Evolutionary conservation across 2,888 invertebrate genomes (phyloP).

Genomic region (Macropis europaea): DNA sequence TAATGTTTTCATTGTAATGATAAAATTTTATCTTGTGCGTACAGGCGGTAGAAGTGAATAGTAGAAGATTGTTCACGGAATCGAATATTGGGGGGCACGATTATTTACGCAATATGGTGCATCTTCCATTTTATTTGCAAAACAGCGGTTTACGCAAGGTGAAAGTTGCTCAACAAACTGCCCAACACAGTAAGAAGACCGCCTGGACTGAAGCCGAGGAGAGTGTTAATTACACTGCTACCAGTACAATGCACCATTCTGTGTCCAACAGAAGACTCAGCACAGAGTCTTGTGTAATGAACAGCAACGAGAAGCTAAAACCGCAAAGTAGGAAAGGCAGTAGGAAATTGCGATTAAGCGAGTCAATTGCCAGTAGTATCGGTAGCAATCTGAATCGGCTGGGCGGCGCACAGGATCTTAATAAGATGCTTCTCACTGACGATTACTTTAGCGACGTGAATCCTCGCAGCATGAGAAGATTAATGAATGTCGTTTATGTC

Average conservation of each 20-base stretch:
- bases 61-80: constrained; percentile 92
- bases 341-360: constrained; percentile 89
- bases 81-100: constrained; percentile 97
- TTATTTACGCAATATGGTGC: constrained; percentile 97
- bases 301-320: constrained; percentile 91
- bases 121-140: constrained; percentile 98
- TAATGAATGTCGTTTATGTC: constrained; percentile 98
- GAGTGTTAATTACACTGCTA: constrained; percentile 77
- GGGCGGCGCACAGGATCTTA: constrained; percentile 87
- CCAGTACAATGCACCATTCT: constrained; percentile 81
- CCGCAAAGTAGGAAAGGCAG: constrained; percentile 82
- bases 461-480: constrained; percentile 96
- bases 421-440: constrained; percentile 95
- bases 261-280: constrained; percentile 89
- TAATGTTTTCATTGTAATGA: background rate
- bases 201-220: constrained; percentile 82
- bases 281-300: constrained; percentile 90
- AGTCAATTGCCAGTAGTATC: constrained; percentile 94
- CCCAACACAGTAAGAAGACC: constrained; percentile 79
- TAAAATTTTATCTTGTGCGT: constrained; percentile 47
- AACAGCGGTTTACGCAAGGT: constrained; percentile 96
- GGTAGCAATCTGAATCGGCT: constrained; percentile 92
- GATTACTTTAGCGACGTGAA: constrained; percentile 99
- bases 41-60: constrained; percentile 94
- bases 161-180: constrained; percentile 91